Evolutionary conservation across 2,113 vertebrate genomes (phyloP), one percentile per base, ranked within the genome.

Genomic region (Dasyornis broadbenti): DNA sequence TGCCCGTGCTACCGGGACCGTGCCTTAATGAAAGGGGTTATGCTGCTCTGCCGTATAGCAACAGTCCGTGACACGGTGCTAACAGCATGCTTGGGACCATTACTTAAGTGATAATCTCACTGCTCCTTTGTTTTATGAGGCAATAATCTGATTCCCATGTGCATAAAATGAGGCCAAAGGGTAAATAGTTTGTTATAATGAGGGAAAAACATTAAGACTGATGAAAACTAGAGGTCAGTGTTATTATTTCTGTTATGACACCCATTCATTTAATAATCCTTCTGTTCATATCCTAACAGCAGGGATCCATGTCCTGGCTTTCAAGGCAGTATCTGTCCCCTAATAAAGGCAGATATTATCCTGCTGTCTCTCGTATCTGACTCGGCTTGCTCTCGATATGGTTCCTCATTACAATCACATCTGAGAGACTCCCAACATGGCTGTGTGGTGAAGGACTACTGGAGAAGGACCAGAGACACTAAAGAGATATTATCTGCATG

Each of bases 121-220:
- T 65, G 85, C 86, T 94, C 88, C 90, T 96, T 93, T 93, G 72
- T 97, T 97, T 96, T 96, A 96, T 96, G 96, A 95, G 96, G 96
- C 90, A 94, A 92, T 97, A 97, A 96, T 89, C 92, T 96, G 86
- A 95, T 90, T 93, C 95, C 88, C 93, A 49, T 72, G 93, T 71
- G 94, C 76, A 89, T 95, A 89, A 97, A 94, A 93, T 71, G 88
- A 95, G 92, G 92, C 94, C 96, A 96, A 96, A 97, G 96, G 95
- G 93, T 96, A 95, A 95, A 95, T 54, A 97, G 76, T 96, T 94
- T 86, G 86, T 92, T 95, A 86, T 97, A 96, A 96, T 89, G 94
- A 96, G 85, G 71, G 92, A 96, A 94, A 82, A 94, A 90, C 90
- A 84, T 94, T 95, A 95, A 92, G 85, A 93, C 64, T 89, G 95